Conservation (phyloP, 2,797 vertebrate species). For the Peromyscus melanophrys region DNA sequence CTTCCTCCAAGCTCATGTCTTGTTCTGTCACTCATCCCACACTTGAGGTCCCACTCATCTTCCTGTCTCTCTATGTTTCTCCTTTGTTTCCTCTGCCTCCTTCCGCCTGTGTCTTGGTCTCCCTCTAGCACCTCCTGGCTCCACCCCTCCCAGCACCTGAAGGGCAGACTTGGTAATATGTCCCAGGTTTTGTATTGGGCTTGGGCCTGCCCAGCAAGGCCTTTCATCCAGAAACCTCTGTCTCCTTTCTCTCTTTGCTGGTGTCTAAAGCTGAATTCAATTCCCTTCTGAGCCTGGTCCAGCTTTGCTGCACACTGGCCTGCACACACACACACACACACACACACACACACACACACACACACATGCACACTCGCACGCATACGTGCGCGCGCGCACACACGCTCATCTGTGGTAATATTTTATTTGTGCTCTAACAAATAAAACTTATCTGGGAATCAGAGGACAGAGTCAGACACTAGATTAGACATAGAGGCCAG, state of each 20-base stretch:
- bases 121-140: background rate
- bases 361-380: no score
- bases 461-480: no score
- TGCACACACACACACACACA: background rate
- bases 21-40: background rate
- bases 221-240: background rate
- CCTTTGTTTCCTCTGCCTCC: background rate
- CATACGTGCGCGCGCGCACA: accelerated
- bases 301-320: background rate
- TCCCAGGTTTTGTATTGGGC: background rate
- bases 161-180: background rate
- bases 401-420: no score
- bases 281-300: background rate
- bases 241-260: background rate
- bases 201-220: background rate
- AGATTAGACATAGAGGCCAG: no score
- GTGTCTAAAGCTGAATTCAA: background rate
- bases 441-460: no score
- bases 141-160: background rate
- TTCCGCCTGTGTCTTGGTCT: background rate
- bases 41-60: background rate
- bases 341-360: background rate
- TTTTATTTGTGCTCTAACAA: no score
- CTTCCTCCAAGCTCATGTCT: background rate
- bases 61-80: no score